Percentiles rank a stretch among this genome's conserved stretches.
These are phyloP conservation scores for Caenorhabditis latens DNA, from an alignment of 1,140 invertebrate genomes.

Conservation along the genomic window DNA sequence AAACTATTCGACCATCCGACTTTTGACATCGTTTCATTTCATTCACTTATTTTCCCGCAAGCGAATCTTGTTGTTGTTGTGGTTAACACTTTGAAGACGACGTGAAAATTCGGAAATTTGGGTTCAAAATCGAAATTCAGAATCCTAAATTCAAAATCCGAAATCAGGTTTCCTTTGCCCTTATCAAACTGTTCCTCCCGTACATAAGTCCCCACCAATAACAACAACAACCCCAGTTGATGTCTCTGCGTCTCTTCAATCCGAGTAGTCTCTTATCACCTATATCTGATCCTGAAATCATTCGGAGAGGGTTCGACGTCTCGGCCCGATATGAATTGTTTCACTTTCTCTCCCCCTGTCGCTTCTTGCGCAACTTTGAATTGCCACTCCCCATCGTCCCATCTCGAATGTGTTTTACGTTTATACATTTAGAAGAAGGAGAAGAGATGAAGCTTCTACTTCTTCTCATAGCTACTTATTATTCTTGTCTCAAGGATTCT, in stretches of 20 bases:
- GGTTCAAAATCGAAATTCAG: background rate
- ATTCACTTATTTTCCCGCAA: background rate
- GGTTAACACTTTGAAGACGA: background rate
- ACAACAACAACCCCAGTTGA: background rate
- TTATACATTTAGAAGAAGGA: conserved; percentile 24
- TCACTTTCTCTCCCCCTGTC: conserved; percentile 19
- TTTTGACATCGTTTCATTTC: conserved; percentile 25
- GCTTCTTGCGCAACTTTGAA: conserved; percentile 40
- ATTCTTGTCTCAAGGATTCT: conserved; percentile 14
- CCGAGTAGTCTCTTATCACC: background rate
- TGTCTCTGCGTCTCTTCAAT: conserved; percentile 25
- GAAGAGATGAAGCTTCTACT: background rate
- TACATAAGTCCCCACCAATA: background rate
- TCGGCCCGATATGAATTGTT: background rate
- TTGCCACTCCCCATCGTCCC: conserved; percentile 22
- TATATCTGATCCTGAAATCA: conserved; percentile 40
- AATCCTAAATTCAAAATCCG: background rate
- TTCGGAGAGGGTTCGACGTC: background rate
- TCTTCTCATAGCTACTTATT: conserved; percentile 18
- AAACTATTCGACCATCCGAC: background rate
- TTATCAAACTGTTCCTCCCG: background rate
- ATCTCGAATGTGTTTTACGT: conserved; percentile 1
- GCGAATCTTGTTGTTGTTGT: conserved; percentile 23
- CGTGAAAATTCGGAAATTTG: background rate
- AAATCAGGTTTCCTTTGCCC: conserved; percentile 3